Evolutionary conservation across 2,888 invertebrate species (phyloP), one percentile per base, ranked within the genome.

Genomic region (Galerucella pusilla): DNA sequence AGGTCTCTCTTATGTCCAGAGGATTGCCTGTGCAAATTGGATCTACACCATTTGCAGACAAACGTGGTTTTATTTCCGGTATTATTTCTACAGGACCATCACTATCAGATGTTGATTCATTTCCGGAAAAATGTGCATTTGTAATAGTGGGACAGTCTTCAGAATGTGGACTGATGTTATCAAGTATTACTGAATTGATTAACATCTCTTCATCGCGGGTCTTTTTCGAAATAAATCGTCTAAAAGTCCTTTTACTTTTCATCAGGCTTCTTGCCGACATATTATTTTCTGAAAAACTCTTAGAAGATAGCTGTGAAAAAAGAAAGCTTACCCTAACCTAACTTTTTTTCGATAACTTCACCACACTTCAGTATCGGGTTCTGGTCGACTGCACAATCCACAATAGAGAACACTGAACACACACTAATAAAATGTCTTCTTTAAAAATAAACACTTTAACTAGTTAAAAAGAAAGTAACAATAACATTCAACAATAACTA

Each of bases 121-220:
- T 68, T 68, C 54, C 57, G 68, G 68, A 68, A 68, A 68, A 68
- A 68, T 68, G 54, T 68, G 68, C 68, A 57, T 54, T 68, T 67
- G 67, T 67, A 67, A 67, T 49, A 68, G 68, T 68, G 54, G 57
- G 68, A 68, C 68, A 68, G 57, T 68, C 68, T 35, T 57, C 68
- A 68, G 68, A 68, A 68, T 68, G 12, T 68, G 54, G 68, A 68
- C 52, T 35, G 35, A 35, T 68, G 68, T 68, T 54, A 68, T 68
- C 68, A 68, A 68, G 25, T 52, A 68, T 68, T 68, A 68, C 68
- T 68, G 68, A 68, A 68, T 68, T 68, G 57, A 68, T 68, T 68
- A 68, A 68, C 68, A 68, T 68, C 68, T 68, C 52, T 67, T 67
- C 67, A 67, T 67, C 67, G 67, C 67, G 67, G 67, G 67, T 67